Base-by-base conservation (phyloP, 2,797 vertebrate species). In the Helostoma temminkii region DNA sequence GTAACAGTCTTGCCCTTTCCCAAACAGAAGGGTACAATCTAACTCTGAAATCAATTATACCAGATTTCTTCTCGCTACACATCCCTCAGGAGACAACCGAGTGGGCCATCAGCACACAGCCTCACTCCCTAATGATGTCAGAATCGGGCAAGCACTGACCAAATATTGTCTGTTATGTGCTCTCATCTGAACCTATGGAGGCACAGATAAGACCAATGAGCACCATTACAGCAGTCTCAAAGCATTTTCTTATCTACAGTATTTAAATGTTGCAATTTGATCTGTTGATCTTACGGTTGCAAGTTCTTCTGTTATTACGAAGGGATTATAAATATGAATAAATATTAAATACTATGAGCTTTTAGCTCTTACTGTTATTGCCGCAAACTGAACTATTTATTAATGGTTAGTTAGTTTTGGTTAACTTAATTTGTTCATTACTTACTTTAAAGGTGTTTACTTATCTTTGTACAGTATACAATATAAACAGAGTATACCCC, bases 41-140 rank as follows among this genome's bases (percentile, higher is more conserved):
- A 66, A 72, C 50, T 83, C 61, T 65, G 69, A 80, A 83, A 86
- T 84, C 73, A 83, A 81, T 83, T 70, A 79, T 46, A 46, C 65
- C 71, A 46, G 55, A 67, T 84, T 74, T 78, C 67, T 55, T 65
- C 67, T 45, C 37, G 63, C 69, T 47, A 34, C 54, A 63, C 30
- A 19, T 57, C 50, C 39, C 41, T 71, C 65, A 52, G 62, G 73
- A 32, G 52, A 66, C 59, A 74, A 54, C 45, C 53, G 43, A 48
- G 42, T 66, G 53, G 28, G 66, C 62, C 62, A 61, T 47, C 60
- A 66, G 64, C 25, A 61, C 56, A 66, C 26, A 37, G 60, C 12
- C 26, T n/a, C 5, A 28, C 39, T 78, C 59, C 56, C 26, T 62
- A 74, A 82, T 72, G 45, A 80, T 80, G 73, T 71, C 71, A 85